phyloP scores from a whole-genome alignment of 2,113 vertebrate genomes.

The Tragelaphus buxtoni region DNA sequence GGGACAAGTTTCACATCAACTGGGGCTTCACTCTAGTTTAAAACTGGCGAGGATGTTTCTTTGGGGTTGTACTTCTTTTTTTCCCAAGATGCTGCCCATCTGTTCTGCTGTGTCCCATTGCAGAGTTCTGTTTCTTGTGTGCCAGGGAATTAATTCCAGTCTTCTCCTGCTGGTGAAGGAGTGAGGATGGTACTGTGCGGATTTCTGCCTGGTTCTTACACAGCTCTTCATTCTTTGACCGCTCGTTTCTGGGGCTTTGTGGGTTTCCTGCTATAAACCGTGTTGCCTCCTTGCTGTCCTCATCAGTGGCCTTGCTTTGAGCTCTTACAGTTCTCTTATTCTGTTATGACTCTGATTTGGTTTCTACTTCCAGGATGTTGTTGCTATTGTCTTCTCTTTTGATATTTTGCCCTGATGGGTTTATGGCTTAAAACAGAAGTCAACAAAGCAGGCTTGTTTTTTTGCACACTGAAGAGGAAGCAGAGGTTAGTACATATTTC shows the following conservation, averaged over 20 bases:
- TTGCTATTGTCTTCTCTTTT: background rate
- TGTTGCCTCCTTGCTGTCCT: background rate
- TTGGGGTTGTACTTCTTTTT: background rate
- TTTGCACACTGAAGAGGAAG: background rate
- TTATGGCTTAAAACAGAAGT: background rate
- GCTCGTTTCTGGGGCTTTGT: background rate
- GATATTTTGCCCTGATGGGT: background rate
- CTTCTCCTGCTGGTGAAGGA: background rate
- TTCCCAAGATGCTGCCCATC: background rate
- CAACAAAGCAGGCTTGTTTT: background rate
- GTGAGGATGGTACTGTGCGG: too few species aligned
- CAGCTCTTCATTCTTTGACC: background rate
- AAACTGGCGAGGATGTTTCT: background rate
- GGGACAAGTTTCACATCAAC: background rate
- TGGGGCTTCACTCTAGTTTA: background rate
- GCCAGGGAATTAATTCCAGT: background rate
- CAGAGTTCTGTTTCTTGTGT: background rate
- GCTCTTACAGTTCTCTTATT: background rate
- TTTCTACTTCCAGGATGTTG: background rate
- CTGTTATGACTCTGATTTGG: background rate
- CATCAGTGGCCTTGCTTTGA: background rate
- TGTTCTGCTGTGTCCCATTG: rapidly evolving
- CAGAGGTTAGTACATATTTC: background rate
- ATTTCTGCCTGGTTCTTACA: background rate
- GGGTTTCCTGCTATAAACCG: background rate